phyloP scores from a whole-genome alignment of 53 echinoderm and acorn worm species.

The Henricia sp. region DNA sequence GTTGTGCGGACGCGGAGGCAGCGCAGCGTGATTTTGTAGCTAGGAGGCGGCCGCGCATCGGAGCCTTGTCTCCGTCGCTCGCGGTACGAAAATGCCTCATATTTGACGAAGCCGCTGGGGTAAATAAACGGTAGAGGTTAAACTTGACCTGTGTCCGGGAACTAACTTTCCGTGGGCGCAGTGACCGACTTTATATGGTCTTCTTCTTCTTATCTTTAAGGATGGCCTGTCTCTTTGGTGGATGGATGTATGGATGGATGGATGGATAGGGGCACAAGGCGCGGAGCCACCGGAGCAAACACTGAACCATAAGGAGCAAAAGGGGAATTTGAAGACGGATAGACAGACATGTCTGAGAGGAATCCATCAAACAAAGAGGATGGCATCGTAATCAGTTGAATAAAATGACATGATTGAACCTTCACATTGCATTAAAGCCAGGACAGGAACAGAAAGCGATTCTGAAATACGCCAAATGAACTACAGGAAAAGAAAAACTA shows the following conservation, averaged over 20 bases:
- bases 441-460: not conserved
- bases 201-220: conserved; percentile 17
- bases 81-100: conserved; percentile 52
- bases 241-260: no score
- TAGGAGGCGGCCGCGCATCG: not conserved
- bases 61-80: conserved; percentile 6
- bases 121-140: conserved; percentile 23
- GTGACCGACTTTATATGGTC: conserved; percentile 20
- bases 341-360: conserved; percentile 8
- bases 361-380: not conserved
- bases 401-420: conserved; percentile 3
- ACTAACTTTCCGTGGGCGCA: conserved; percentile 17
- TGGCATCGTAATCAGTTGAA: not conserved
- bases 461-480: no score
- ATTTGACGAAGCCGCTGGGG: conserved; percentile 46
- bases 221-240: conserved; percentile 1
- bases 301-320: not conserved
- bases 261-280: not conserved
- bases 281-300: conserved; percentile 10
- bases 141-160: conserved; percentile 59
- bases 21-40: conserved; percentile 41
- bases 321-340: not conserved
- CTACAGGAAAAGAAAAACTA: no score
- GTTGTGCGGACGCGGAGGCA: conserved; percentile 26
- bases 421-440: not conserved